Evolutionary conservation across 1,140 invertebrate species (phyloP).

Genomic region (Zaprionus lachaisei): DNA sequence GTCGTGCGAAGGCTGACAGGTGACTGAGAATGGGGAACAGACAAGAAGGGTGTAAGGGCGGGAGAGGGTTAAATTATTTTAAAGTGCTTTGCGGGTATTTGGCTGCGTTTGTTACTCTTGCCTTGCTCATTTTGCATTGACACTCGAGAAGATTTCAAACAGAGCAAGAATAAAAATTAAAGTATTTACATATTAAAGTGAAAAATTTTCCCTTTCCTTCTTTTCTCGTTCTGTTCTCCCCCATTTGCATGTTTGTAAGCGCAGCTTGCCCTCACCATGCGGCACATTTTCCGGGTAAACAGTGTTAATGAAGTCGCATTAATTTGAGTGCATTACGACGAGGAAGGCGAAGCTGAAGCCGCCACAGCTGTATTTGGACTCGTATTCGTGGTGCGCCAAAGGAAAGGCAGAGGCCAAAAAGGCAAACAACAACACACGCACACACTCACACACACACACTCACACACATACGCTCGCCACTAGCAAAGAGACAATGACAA

Average conservation of each 20-base stretch:
- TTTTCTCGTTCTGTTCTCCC: background rate
- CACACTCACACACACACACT: conserved; percentile 11
- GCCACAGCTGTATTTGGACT: conserved; percentile 19
- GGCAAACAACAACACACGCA: conserved; percentile 38
- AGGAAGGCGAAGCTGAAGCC: conserved; percentile 51
- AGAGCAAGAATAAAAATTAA: conserved; percentile 16
- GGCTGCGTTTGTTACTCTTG: conserved; percentile 43
- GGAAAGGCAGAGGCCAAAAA: conserved; percentile 36
- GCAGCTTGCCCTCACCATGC: conserved; percentile 30
- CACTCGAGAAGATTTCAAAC: conserved; percentile 46
- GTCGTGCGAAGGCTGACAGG: background rate
- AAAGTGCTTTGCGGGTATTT: conserved; percentile 75
- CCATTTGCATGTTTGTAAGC: conserved; percentile 53
- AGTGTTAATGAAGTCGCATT: conserved; percentile 82
- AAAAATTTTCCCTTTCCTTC: conserved; percentile 20
- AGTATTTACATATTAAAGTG: conserved; percentile 61
- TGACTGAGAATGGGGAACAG: background rate
- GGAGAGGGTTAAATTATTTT: conserved; percentile 67
- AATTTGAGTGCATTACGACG: conserved; percentile 76
- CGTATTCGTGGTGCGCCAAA: conserved; percentile 5
- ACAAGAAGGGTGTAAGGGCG: background rate
- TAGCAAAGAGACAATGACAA: conserved; percentile 60
- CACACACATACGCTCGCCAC: conserved; percentile 13
- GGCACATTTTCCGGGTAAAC: conserved; percentile 73
- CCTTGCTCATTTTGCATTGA: conserved; percentile 51